phyloP scores from a whole-genome alignment of 64 coral and sea anemone species.

The Orbicella faveolata region DNA sequence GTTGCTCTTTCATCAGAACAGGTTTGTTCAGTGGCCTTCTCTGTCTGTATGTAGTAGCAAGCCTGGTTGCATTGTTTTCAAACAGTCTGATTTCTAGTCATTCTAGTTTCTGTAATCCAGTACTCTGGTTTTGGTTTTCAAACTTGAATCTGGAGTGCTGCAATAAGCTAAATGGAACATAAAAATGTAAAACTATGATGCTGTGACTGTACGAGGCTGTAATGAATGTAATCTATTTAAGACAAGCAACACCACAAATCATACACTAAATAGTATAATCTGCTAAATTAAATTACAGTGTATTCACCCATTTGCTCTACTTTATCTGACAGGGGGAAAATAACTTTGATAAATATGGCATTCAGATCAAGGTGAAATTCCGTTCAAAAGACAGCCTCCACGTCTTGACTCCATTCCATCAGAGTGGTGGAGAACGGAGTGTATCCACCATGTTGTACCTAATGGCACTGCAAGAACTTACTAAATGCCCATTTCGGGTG shows the following conservation, averaged over 20 bases:
- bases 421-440: conserved; percentile 95
- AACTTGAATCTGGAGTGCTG: too few relatives aligned
- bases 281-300: too few relatives aligned
- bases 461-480: conserved; percentile 96
- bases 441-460: conserved; percentile 95
- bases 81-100: too few relatives aligned
- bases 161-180: too few relatives aligned
- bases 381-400: conserved; percentile 94
- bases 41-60: not conserved
- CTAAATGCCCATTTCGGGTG: conserved; percentile 91
- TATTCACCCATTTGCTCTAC: not conserved
- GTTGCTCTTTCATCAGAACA: conserved; percentile 87
- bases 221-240: too few relatives aligned
- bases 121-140: too few relatives aligned
- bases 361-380: conserved; percentile 98
- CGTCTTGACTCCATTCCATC: conserved; percentile 89
- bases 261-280: too few relatives aligned
- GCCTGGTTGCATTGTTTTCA: too few relatives aligned
- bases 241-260: too few relatives aligned
- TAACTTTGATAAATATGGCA: conserved; percentile 94
- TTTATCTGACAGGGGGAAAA: conserved; percentile 69
- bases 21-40: conserved; percentile 27
- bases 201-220: too few relatives aligned
- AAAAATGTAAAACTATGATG: too few relatives aligned
- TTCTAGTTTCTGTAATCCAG: too few relatives aligned